A percentile compares a stretch with the other conserved stretches of the same genome.
These are phyloP conservation scores for Cryptoprocta ferox DNA, from an alignment of 2,797 vertebrate species.

Conservation along the genomic window DNA sequence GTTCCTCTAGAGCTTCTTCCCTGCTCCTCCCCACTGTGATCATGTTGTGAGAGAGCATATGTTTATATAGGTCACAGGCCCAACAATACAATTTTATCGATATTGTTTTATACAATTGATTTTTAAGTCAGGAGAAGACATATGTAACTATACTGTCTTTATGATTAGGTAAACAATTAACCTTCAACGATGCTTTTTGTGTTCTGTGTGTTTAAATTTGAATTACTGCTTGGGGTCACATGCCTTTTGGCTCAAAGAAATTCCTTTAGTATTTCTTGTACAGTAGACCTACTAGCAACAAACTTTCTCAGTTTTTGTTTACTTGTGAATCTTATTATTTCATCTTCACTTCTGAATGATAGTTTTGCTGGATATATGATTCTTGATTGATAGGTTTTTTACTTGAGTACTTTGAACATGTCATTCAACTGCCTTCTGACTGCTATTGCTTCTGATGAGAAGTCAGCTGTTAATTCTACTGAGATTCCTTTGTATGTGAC, in stretches of 20 bases:
- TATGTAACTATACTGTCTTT: background rate
- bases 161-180: background rate
- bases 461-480: background rate
- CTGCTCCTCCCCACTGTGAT: too few species aligned
- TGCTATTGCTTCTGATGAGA: background rate
- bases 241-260: background rate
- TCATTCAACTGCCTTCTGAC: background rate
- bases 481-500: background rate
- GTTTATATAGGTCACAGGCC: too few species aligned
- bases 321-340: background rate
- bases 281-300: background rate
- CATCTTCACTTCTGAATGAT: background rate
- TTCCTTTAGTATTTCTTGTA: background rate
- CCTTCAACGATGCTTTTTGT: background rate
- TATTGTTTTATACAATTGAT: background rate
- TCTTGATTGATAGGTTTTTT: background rate
- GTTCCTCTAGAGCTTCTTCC: background rate
- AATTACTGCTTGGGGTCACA: background rate
- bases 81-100: background rate
- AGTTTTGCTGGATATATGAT: background rate
- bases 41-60: too few species aligned
- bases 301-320: background rate
- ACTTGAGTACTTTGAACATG: background rate
- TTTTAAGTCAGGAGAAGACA: background rate
- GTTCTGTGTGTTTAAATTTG: background rate